phyloP scores from a whole-genome alignment of 2,797 vertebrate genomes.

The Enteromius trimaculatus region DNA sequence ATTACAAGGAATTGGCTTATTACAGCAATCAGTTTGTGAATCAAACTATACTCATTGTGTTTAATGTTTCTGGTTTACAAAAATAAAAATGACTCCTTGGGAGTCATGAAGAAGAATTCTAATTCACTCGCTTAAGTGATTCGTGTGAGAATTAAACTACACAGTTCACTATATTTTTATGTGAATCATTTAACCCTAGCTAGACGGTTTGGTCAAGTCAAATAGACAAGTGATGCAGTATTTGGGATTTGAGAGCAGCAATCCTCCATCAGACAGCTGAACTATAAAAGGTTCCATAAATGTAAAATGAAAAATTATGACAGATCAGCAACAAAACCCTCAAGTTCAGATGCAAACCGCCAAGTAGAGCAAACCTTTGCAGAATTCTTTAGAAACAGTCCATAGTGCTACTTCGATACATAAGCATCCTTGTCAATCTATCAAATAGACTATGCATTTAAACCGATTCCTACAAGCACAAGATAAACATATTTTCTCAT shows the following conservation, averaged over 20 bases:
- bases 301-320: not conserved
- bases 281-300: not conserved
- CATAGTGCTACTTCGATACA: not conserved
- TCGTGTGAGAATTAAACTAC: not conserved
- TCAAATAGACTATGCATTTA: not conserved
- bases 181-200: not conserved
- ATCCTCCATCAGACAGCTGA: not conserved
- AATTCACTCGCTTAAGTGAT: not conserved
- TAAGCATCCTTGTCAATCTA: not conserved
- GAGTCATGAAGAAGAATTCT: not conserved
- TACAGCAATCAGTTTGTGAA: not conserved
- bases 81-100: not conserved
- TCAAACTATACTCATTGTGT: not conserved
- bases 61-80: not conserved
- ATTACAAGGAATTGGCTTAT: not conserved
- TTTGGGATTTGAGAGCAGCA: not conserved
- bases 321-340: not conserved
- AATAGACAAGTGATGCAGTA: not conserved
- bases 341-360: not conserved
- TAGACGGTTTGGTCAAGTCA: no score
- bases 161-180: not conserved
- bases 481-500: conserved; percentile 31
- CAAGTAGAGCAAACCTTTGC: not conserved
- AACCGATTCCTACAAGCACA: conserved; percentile 41
- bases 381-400: not conserved